phyloP scores from a whole-genome alignment of 2,888 invertebrate species.

The Stenodera caucasica region DNA sequence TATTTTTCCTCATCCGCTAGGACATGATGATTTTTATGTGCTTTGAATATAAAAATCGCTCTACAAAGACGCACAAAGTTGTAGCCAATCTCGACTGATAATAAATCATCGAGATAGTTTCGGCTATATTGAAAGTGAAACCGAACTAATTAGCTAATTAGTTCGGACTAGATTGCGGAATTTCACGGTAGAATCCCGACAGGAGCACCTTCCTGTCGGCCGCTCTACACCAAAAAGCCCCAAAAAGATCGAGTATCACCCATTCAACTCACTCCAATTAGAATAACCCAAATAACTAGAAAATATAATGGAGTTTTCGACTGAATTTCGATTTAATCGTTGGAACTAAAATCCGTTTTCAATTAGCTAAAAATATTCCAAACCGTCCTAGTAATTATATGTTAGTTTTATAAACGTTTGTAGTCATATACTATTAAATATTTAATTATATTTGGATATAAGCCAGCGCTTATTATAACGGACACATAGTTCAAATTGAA shows the following conservation, averaged over 20 bases:
- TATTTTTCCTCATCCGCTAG: conserved; percentile 21
- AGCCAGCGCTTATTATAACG: conserved; percentile 30
- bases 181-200: conserved; percentile 40
- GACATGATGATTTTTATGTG: conserved; percentile 39
- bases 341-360: conserved; percentile 16
- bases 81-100: conserved; percentile 41
- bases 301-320: too few relatives aligned
- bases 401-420: conserved; percentile 38
- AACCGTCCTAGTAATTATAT: conserved; percentile 34
- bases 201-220: conserved; percentile 31
- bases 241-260: background rate
- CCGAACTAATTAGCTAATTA: conserved; percentile 46
- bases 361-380: conserved; percentile 28
- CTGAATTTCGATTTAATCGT: too few relatives aligned
- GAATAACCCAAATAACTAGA: background rate
- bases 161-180: conserved; percentile 44
- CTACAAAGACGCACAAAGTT: too few relatives aligned
- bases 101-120: conserved; percentile 43
- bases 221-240: conserved; percentile 10
- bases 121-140: too few relatives aligned
- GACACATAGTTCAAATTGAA: conserved; percentile 21
- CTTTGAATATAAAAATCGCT: conserved; percentile 51
- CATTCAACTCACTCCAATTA: background rate
- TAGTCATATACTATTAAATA: conserved; percentile 39
- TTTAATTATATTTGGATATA: conserved; percentile 36